Evolutionary conservation across 2,797 vertebrate species (phyloP), one percentile per base, ranked within the genome.

Genomic region (Neosalanx taihuensis): DNA sequence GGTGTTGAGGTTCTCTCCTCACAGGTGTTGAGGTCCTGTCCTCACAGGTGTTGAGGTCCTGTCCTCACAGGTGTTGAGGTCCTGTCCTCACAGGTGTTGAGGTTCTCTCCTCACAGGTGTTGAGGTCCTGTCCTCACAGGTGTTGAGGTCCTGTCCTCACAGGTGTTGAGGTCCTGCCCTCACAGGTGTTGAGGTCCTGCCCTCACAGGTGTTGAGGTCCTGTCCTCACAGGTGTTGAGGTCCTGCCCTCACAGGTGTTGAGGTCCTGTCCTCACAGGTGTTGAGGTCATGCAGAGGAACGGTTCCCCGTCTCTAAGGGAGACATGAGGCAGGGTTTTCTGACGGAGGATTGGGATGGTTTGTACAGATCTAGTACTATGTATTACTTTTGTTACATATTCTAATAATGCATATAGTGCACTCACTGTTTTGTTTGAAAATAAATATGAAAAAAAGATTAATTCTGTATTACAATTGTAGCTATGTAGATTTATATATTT

Each of bases 291-390:
- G 18, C 51, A n/a, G 18, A 17, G n/a, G 17, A 17, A 66, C 70
- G 72, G 87, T 89, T 79, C 86, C 73, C 76, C 74, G 82, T 85
- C 74, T 81, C 82, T 77, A 78, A 84, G 67, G 71, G 74, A 72
- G 75, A 74, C 72, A 77, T 76, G 78, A 75, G 41, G 37, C 10
- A 41, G 77, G 85, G 84, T 88, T 85, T 58, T 67, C 78, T 86
- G 79, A 87, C 7, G 82, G 79, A 88, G 85, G 83, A 90, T 91
- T 87, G 86, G 80, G 88, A 85, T 89, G 85, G 88, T 90, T 90
- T 93, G 92, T 93, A 93, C 92, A 93, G 88, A 89, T 92, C 86
- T 89, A 91, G 89, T 90, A 90, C 85, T 88, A 89, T 91, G 86
- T 92, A 88, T 92, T 90, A 89, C 88, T 89, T 87, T 88, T 91